Base-by-base conservation (phyloP, 2,113 vertebrate species). In the Mus spicilegus region DNA sequence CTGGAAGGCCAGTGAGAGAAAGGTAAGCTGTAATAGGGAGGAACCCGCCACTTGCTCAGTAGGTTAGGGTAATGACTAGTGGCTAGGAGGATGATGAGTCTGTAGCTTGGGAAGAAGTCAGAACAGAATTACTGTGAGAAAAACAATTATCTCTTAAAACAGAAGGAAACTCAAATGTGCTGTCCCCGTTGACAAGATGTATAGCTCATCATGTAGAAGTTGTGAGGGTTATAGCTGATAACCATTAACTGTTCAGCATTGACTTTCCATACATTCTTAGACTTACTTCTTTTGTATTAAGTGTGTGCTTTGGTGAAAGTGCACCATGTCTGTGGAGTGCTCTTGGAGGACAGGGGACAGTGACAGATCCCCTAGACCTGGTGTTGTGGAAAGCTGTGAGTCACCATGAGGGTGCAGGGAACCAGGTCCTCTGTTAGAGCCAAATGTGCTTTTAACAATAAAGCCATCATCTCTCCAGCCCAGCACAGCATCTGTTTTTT, bases 91-190 rank as follows among this genome's bases (percentile, higher is more conserved):
- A 8, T 80, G 89, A 70, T 56, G 56, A 78, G 7, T 14, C 51
- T 95, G 14, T 80, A 87, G 75, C 91, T 46, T 87, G 42, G 94
- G 93, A 95, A 87, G 72, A 58, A 85, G 86, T 54, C 56, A 13
- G 54, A 61, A 61, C 65, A 76, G 39, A 92, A 80, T 56, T 69
- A 76, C 89, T 84, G 20, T 94, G 24, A 14, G 58, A 96, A 82
- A 93, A 92, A 42, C 6, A 87, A 69, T 70, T 87, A 14, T 80
- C 91, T 90, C n/a, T 95, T 90, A 90, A 91, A 80, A 92, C 13
- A 88, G 76, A 73, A 90, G 33, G 1, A 78, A 85, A 75, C n/a
- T 75, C 65, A 82, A 86, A 82, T 81, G n/a, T 86, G 11, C 9
- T 93, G 72, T 94, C 7, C 7, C 33, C 73, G 49, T 63, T 77